Evolutionary conservation across 2,113 vertebrate species (phyloP).

Genomic region (Chionodraco myersi): DNA sequence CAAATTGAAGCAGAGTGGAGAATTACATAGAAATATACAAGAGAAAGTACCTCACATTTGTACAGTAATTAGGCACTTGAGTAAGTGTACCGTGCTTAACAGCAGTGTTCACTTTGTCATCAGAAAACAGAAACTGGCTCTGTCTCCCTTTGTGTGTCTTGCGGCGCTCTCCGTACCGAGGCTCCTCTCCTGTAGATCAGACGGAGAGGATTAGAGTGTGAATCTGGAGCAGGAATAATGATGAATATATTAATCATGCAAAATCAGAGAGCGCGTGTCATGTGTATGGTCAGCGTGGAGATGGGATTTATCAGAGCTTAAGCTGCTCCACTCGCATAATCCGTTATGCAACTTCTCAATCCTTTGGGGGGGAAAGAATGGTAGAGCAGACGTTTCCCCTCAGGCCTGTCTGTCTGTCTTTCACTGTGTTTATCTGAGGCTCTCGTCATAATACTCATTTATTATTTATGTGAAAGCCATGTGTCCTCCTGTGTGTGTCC

Average conservation of each 20-base stretch:
- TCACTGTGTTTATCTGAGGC: constrained; percentile 11
- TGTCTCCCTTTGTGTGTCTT: constrained; percentile 7
- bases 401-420: constrained; percentile 43
- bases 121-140: background rate
- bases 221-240: constrained; percentile 76
- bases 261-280: constrained; percentile 73
- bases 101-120: constrained; percentile 1
- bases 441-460: constrained; percentile 1
- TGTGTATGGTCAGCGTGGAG: constrained; percentile 79
- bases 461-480: constrained; percentile 40
- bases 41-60: no score
- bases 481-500: constrained; percentile 26
- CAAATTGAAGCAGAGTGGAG: no score
- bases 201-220: constrained; percentile 70
- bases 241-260: constrained; percentile 80
- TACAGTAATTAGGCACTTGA: no score
- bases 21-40: no score
- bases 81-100: no score
- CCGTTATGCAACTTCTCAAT: constrained; percentile 79
- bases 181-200: constrained; percentile 63
- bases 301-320: constrained; percentile 77
- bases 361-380: constrained; percentile 38
- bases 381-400: constrained; percentile 39
- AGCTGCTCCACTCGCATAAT: constrained; percentile 77
- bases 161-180: constrained; percentile 25